Evolutionary conservation across 2,797 vertebrate genomes (phyloP).

Genomic region (Sebastes jordani): DNA sequence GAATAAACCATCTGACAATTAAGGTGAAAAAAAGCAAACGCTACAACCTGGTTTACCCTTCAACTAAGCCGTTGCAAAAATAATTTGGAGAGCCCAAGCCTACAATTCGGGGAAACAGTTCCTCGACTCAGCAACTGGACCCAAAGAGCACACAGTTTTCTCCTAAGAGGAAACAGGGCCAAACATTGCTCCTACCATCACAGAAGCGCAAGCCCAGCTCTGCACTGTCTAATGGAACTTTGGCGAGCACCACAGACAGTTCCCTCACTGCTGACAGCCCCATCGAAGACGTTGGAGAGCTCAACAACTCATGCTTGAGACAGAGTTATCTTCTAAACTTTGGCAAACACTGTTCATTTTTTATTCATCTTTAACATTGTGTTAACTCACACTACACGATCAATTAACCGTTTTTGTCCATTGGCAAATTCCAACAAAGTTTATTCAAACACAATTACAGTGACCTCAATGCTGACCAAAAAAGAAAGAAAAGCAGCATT

Average conservation of each 20-base stretch:
- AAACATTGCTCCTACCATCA: not conserved
- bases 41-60: not conserved
- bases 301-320: not conserved
- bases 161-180: not conserved
- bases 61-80: not conserved
- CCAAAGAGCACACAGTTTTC: not conserved
- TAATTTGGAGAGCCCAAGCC: not conserved
- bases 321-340: not conserved
- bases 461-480: not conserved
- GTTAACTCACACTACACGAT: not conserved
- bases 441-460: not conserved
- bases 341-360: not conserved
- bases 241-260: not conserved
- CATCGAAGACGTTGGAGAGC: conserved; percentile 2
- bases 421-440: not conserved
- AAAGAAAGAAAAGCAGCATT: not conserved
- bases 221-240: not conserved
- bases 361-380: not conserved
- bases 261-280: not conserved
- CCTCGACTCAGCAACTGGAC: not conserved
- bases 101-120: not conserved
- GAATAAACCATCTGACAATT: conserved; percentile 22
- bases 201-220: not conserved
- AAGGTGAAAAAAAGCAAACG: not conserved
- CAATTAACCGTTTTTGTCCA: not conserved